These are phyloP conservation scores for Scleropages formosus DNA, from an alignment of 2,797 vertebrate genomes.

Conservation along the genomic window DNA sequence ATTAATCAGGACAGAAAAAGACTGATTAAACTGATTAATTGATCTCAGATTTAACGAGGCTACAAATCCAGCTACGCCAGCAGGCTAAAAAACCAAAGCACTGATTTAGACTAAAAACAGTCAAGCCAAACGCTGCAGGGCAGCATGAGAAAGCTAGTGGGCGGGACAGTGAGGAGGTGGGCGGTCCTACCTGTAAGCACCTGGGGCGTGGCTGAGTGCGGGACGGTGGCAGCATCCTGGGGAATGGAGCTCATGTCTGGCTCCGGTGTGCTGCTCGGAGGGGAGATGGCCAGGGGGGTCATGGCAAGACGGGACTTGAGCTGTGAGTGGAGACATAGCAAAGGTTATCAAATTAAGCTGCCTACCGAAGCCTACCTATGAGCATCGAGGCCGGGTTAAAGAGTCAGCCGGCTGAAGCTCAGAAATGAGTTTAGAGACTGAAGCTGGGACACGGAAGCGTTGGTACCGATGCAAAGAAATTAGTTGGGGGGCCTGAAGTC, in stretches of 20 bases:
- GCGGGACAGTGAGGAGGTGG: neutral
- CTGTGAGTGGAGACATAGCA: constrained; percentile 56
- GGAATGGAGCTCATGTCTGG: constrained; percentile 90
- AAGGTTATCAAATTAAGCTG: neutral
- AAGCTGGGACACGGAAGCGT: neutral
- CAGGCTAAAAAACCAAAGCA: neutral
- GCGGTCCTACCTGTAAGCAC: constrained; percentile 76
- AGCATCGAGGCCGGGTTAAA: too few relatives aligned
- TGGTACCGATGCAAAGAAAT: neutral
- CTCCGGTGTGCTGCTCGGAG: constrained; percentile 85
- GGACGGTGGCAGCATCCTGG: constrained; percentile 88
- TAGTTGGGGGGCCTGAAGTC: neutral
- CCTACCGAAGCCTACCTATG: too few relatives aligned
- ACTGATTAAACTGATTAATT: too few relatives aligned
- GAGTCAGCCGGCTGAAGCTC: neutral
- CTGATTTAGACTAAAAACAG: neutral
- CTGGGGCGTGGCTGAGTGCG: constrained; percentile 81
- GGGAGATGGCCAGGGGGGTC: constrained; percentile 83
- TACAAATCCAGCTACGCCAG: neutral
- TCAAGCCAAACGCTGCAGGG: neutral
- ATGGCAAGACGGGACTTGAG: constrained; percentile 87
- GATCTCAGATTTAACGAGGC: neutral
- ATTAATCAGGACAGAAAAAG: too few relatives aligned
- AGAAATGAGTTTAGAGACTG: neutral
- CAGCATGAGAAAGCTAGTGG: neutral